A percentile compares a stretch with the other conserved stretches of the same genome.
Conservation (phyloP, 23 tunicate genomes). For the Trididemnum nubilum region DNA sequence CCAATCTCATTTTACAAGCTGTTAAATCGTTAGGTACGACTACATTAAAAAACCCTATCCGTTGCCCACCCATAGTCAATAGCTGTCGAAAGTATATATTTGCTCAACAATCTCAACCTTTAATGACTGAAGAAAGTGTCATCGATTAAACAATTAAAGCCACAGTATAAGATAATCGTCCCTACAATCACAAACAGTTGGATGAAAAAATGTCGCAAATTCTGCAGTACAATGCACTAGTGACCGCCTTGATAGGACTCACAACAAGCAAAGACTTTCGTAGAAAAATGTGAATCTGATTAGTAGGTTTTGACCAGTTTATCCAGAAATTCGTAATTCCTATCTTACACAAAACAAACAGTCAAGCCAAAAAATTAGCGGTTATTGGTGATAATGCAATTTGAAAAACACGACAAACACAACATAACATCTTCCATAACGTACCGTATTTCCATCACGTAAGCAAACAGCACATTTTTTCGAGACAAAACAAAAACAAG, state of each 20-base stretch:
- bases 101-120: too few species aligned
- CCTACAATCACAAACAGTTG: not conserved
- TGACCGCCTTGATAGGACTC: not conserved
- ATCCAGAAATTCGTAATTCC: not conserved
- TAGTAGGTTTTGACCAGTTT: not conserved
- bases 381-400: too few species aligned
- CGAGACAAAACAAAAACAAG: too few species aligned
- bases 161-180: not conserved
- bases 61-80: too few species aligned
- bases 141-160: not conserved
- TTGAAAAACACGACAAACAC: too few species aligned
- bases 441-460: too few species aligned
- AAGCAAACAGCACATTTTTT: too few species aligned
- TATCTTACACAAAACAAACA: not conserved
- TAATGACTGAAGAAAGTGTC: not conserved
- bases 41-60: too few species aligned
- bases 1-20: not conserved
- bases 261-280: not conserved
- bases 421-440: too few species aligned
- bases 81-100: too few species aligned
- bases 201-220: not conserved
- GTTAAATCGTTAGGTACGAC: too few species aligned
- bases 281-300: not conserved
- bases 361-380: not conserved
- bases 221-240: not conserved